Evolutionary conservation across 2,888 invertebrate genomes (phyloP), one percentile per base, ranked within the genome.

Genomic region (Seira sanloemensis): DNA sequence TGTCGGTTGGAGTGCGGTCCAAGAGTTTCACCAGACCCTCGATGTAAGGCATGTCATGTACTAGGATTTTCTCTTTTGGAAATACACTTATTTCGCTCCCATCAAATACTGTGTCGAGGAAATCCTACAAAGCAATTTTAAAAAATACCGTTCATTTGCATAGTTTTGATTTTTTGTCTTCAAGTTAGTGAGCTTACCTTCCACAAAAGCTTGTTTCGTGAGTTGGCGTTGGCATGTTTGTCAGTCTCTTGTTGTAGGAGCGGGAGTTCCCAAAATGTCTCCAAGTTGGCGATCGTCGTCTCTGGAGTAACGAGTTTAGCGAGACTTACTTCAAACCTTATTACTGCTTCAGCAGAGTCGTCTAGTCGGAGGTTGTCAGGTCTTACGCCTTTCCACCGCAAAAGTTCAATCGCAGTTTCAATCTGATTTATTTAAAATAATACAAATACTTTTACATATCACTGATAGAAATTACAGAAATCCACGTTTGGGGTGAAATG

Each of bases 201-300:
- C 80, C 80, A 80, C 1, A 65, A 23, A 27, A 76, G 66, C 24
- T 50, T 67, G 27, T 78, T 78, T 25, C 62, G 27, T 16, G 62
- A 2, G 2, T 25, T 24, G 1, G 68, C 1, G 37, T 46, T 65
- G 18, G 37, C 50, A 67, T 7, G 4, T 18, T 27, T 25, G 18
- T 86, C 85, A 50, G 85, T 83, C 26, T 85, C 86, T 26, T 78
- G 24, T 67, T 86, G 86, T 23, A 86, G 73, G 2, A 21, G 58
- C 37, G 9, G 37, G n/a, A 81, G 50, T 19, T 85, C 72, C 12
- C 27, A 21, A 12, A 72, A 68, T 24, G 73, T 75, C 18, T 77
- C 54, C 1, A 67, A 26, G 23, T 25, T 58, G 26, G 65, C 54
- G 16, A 7, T 67, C 19, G 25, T 85, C 85, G 62, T 79, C 66